Evolutionary conservation across 1,140 invertebrate genomes (phyloP).

Genomic region (Bombus ignitus): DNA sequence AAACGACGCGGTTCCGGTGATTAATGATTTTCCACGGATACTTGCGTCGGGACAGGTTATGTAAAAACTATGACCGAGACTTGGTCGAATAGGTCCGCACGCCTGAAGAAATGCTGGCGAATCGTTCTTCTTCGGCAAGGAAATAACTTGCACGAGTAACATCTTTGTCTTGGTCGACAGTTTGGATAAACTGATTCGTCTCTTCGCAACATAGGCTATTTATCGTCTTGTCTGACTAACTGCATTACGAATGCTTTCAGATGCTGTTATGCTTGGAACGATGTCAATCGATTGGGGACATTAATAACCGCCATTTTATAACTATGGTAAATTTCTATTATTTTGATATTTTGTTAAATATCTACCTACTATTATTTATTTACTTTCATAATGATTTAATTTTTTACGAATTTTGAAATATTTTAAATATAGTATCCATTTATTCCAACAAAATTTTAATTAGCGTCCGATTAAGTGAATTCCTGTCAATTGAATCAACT

Average conservation of each 20-base stretch:
- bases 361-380: background rate
- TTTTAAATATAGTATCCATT: no score
- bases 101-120: background rate
- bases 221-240: background rate
- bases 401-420: no score
- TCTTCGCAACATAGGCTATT: background rate
- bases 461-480: no score
- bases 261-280: no score
- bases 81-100: background rate
- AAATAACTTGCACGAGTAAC: background rate
- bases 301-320: background rate
- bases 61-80: constrained; percentile 4
- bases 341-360: background rate
- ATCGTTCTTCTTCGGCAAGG: background rate
- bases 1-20: constrained; percentile 35
- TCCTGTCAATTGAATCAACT: no score
- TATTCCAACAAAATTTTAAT: no score
- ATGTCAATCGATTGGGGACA: background rate
- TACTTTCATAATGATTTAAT: background rate
- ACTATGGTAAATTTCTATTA: background rate
- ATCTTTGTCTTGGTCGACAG: constrained; percentile 8
- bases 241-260: background rate
- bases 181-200: background rate
- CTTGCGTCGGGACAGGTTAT: background rate
- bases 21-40: constrained; percentile 36